Base-by-base conservation (phyloP, 2,888 invertebrate genomes). In the Macrosiphum euphorbiae region DNA sequence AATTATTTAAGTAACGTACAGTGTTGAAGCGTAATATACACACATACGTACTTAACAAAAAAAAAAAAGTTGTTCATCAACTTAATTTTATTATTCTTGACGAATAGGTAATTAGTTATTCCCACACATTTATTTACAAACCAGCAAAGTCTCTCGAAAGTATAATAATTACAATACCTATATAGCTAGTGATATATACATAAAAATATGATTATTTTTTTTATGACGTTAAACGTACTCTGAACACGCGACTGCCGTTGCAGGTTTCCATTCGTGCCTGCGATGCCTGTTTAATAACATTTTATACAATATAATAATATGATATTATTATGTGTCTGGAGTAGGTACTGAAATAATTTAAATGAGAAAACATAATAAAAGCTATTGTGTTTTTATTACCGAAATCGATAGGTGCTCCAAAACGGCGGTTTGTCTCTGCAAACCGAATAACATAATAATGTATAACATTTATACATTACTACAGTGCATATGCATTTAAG, bases 1-100 rank as follows among this genome's bases (percentile, higher is more conserved):
- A 90, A 91, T 91, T 85, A 85, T 55, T 91, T 44, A 44, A 44
- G 44, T 44, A 85, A 91, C 41, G n/a, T 44, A 24, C 55, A 28
- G 28, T 44, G 41, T 52, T 78, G 90, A 67, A 90, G 35, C 89
- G 44, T 47, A n/a, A 88, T 50, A 61, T 11, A 47, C 26, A 47
- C n/a, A 3, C 35, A 28, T 13, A 67, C 44, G 8, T 61, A 89
- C 28, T 26, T 58, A 58, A 50, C 35, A 10, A 50, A 47, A n/a
- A n/a, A 47, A 90, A 3, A 67, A 67, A 24, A 55, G 47, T 35
- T n/a, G 28, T 86, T 61, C 13, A 13, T 91, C 91, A n/a, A 35
- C 20, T 58, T 61, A 28, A 47, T 86, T 86, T 85, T 91, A 86
- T 91, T 47, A 47, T 91, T 91, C 55, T 7, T 4, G n/a, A 58